Base-by-base conservation (phyloP, 2,113 vertebrate genomes). In the Gopherus flavomarginatus region DNA sequence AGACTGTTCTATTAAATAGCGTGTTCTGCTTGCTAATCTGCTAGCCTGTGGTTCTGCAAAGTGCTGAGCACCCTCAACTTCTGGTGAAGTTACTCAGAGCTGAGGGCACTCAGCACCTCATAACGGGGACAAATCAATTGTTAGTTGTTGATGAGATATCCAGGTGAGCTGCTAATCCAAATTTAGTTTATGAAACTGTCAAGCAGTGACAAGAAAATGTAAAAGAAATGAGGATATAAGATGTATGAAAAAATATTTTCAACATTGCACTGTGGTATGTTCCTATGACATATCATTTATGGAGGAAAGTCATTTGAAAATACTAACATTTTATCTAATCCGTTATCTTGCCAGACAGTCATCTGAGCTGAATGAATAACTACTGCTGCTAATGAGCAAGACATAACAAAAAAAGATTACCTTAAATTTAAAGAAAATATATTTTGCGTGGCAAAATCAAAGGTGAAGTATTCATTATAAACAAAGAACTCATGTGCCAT, bases 281-380 rank as follows among this genome's bases (percentile, higher is more conserved):
- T 54, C 72, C 77, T 85, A 16, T 27, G 21, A 72, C 65, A 84
- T 85, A 85, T 85, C 79, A 86, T 85, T 87, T 87, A 69, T 87
- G 56, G 81, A 85, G 75, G 27, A 90, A 88, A 89, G 47, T 90
- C 78, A 49, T 35, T 81, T 78, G 35, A 91, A 94, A 84, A 65
- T 47, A 79, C 75, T 35, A 92, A 57, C 35, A 86, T 31, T 80
- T 91, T 72, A 54, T 59, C 52, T 72, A 84, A 82, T 78, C 11
- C 52, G 24, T 81, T 92, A 81, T 92, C 81, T 90, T 5, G 86
- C 13, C 6, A 26, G 42, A 69, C 4, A 84, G 59, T 44, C 22
- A 56, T 87, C 79, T 52, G 7, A 78, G 31, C 9, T 87, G 22
- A 94, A 85, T 91, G 69, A 95, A 91, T 47, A 96, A 72, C 78